Percentiles rank a stretch among this genome's conserved stretches.
These are phyloP conservation scores for Gambelia wislizenii DNA, from an alignment of 2,797 vertebrate species.

Conservation along the genomic window DNA sequence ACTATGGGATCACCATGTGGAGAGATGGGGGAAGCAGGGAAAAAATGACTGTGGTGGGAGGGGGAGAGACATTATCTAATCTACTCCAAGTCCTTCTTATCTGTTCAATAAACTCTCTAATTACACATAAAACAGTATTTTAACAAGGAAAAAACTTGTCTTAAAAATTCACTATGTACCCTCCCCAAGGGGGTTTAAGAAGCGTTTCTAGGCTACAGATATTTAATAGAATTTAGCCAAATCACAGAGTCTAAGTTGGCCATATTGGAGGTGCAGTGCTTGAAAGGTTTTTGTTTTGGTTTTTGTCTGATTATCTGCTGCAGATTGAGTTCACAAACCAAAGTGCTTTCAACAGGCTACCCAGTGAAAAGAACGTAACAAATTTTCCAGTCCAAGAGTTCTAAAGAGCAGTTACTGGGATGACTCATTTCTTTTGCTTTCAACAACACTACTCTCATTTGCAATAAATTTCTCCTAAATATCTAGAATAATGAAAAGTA, in stretches of 20 bases:
- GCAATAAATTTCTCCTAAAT: slow-evolving; percentile 14
- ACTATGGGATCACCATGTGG: no score
- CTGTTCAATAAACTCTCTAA: background rate
- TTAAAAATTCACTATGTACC: background rate
- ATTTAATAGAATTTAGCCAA: slow-evolving; percentile 35
- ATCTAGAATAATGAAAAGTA: background rate
- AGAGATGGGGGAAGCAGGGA: background rate
- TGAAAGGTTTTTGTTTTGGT: background rate
- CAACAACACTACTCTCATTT: background rate
- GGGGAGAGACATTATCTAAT: no score
- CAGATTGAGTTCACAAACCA: slow-evolving; percentile 33
- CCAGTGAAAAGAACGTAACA: background rate
- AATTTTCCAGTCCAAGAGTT: background rate
- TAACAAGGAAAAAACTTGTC: background rate
- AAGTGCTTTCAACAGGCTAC: slow-evolving; percentile 15
- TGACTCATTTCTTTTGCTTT: slow-evolving; percentile 20
- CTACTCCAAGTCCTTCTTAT: background rate
- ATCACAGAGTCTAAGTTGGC: slow-evolving; percentile 29
- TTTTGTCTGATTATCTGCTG: slow-evolving; percentile 41
- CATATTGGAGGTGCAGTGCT: slow-evolving; percentile 37
- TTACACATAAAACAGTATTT: background rate
- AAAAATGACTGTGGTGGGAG: no score
- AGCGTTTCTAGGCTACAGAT: background rate
- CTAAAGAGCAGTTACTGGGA: slow-evolving; percentile 17
- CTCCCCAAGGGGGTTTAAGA: no score